phyloP scores from a whole-genome alignment of 2,113 vertebrate genomes.

The Phodopus roborovskii region DNA sequence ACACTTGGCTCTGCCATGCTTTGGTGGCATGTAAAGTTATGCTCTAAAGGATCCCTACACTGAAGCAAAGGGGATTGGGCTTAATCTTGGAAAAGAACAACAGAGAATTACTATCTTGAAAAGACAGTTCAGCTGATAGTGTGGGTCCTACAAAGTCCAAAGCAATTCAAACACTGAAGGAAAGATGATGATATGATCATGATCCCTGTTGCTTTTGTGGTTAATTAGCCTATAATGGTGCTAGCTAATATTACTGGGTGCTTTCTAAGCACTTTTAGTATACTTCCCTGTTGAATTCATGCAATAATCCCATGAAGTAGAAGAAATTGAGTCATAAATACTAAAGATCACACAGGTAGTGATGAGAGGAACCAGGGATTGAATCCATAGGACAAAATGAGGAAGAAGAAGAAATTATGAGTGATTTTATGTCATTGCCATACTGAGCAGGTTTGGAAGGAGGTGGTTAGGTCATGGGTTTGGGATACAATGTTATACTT shows the following conservation, averaged over 20 bases:
- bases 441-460: background rate
- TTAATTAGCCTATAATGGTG: background rate
- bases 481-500: background rate
- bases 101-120: background rate
- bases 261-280: background rate
- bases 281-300: background rate
- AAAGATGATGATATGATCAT: background rate
- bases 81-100: background rate
- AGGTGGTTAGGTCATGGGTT: background rate
- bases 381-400: background rate
- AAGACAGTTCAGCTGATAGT: background rate
- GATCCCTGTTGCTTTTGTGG: background rate
- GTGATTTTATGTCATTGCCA: background rate
- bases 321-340: background rate
- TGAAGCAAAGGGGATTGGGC: background rate
- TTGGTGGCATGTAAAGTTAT: background rate
- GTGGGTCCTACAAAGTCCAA: background rate
- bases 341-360: background rate
- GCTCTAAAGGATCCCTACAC: background rate
- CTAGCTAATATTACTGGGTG: conserved; percentile 13
- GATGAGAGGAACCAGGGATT: background rate
- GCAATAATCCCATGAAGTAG: background rate
- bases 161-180: background rate
- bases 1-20: background rate
- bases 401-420: background rate